Percentiles rank a stretch among this genome's conserved stretches.
phyloP scores from a whole-genome alignment of 2,888 invertebrate species.

The Meganola albula region DNA sequence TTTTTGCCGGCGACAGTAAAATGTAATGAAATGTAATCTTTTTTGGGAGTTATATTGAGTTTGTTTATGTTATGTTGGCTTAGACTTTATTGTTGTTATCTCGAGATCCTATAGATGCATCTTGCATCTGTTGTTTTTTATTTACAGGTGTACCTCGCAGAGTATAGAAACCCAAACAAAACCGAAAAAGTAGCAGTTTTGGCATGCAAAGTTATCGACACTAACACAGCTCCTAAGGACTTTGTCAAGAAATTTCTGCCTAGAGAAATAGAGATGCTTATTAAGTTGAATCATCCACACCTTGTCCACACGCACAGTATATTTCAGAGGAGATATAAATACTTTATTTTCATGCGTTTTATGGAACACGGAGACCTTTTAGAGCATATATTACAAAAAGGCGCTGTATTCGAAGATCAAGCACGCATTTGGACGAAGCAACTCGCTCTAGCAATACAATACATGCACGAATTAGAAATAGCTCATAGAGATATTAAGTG shows the following conservation, averaged over 20 bases:
- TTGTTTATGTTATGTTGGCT: too few species aligned
- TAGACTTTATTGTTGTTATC: too few species aligned
- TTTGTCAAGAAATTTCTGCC: constrained; percentile 89
- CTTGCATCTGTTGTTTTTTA: too few species aligned
- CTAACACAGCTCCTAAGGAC: constrained; percentile 84
- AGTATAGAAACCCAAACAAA: constrained; percentile 64
- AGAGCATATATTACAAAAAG: constrained; percentile 82
- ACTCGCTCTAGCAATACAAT: constrained; percentile 82
- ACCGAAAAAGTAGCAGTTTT: constrained; percentile 60
- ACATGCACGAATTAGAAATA: constrained; percentile 85
- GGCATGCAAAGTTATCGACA: constrained; percentile 87
- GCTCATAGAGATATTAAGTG: constrained; percentile 90
- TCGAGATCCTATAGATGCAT: too few species aligned
- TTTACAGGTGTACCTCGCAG: constrained; percentile 66
- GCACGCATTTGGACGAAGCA: constrained; percentile 85
- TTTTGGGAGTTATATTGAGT: too few species aligned
- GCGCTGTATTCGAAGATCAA: constrained; percentile 82
- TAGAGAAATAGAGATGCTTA: constrained; percentile 87
- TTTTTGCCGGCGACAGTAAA: too few species aligned
- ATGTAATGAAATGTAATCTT: too few species aligned
- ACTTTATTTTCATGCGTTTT: constrained; percentile 86
- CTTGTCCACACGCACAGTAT: constrained; percentile 88
- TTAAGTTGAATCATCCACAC: constrained; percentile 87
- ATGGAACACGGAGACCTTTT: constrained; percentile 87
- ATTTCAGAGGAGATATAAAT: constrained; percentile 82